Evolutionary conservation across 2,797 vertebrate species (phyloP), one percentile per base, ranked within the genome.

Genomic region (Tokudaia tokunoshimensis): DNA sequence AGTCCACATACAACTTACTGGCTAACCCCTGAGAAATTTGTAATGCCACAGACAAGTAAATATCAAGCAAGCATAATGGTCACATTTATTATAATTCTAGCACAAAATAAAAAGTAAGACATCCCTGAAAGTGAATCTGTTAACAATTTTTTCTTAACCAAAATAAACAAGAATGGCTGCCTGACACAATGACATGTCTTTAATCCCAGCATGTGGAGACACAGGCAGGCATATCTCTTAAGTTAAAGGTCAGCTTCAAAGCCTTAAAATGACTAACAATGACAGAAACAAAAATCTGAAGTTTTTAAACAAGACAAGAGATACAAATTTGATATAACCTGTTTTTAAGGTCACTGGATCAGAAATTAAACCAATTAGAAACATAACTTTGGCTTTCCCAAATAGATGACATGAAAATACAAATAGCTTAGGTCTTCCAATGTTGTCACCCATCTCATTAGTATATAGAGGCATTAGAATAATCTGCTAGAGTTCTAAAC

Each of bases 271-370:
- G 52, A 59, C 52, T 72, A 88, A 74, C 10, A 88, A 31, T 55
- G 34, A 74, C n/a, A 88, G 15, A 59, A 88, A 88, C 37, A 75
- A 89, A 95, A 92, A 93, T 67, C 74, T 86, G 74, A 82, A 63
- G 31, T 63, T 79, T 70, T 75, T 41, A 55, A 87, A 89, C 10
- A 81, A 57, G 61, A 41, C 31, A 83, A 70, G 31, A 86, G 67
- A 24, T 3, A 14, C 7, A 90, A 89, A 55, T 78, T 70, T 57
- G 81, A 50, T 92, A 90, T 19, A 55, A 89, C 7, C 26, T 76
- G 14, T 75, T 83, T 94, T 79, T 57, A 89, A 74, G 19, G n/a
- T 41, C 87, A 84, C 26, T 26, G 8, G n/a, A 63, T 13, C 9
- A 19, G 52, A 74, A 78, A 80, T 50, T 70, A 67, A 47, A 67